A percentile compares a stretch with the other conserved stretches of the same genome.
phyloP scores from a whole-genome alignment of 2,113 vertebrate genomes.

The Takifugu flavidus region DNA sequence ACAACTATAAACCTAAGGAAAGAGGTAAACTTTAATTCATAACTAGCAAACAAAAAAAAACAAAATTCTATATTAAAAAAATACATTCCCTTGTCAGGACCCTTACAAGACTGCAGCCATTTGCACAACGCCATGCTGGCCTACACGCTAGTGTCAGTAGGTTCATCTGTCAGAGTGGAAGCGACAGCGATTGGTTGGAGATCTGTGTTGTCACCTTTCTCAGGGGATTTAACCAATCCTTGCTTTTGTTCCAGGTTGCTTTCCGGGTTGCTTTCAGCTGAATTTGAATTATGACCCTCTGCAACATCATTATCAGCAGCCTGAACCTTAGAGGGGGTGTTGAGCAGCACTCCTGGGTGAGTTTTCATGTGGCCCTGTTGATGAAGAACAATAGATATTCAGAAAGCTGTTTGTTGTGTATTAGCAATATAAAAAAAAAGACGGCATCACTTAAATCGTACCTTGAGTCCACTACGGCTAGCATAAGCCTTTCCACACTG shows the following conservation, averaged over 20 bases:
- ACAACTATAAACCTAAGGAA: conserved; percentile 41
- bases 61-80: conserved; percentile 60
- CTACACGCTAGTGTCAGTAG: conserved; percentile 52
- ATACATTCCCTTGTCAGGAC: conserved; percentile 69
- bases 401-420: background rate
- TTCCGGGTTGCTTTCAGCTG: conserved; percentile 37
- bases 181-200: conserved; percentile 27
- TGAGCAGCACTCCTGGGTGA: conserved; percentile 60
- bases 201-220: conserved; percentile 54
- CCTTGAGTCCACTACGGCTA: conserved; percentile 79
- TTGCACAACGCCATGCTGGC: conserved; percentile 32
- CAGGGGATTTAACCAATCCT: conserved; percentile 41
- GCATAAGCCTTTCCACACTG: conserved; percentile 78
- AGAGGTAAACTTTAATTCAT: conserved; percentile 53
- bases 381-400: conserved; percentile 11
- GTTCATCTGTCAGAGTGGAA: conserved; percentile 32
- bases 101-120: conserved; percentile 40
- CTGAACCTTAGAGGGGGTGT: conserved; percentile 51
- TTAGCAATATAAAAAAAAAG: background rate
- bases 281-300: conserved; percentile 39
- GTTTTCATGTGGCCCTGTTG: conserved; percentile 78
- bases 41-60: conserved; percentile 46
- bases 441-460: conserved; percentile 21
- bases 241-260: conserved; percentile 49
- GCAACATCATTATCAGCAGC: conserved; percentile 55